Conservation (phyloP, 2,113 vertebrate species). For the Megaceryle torquata region DNA sequence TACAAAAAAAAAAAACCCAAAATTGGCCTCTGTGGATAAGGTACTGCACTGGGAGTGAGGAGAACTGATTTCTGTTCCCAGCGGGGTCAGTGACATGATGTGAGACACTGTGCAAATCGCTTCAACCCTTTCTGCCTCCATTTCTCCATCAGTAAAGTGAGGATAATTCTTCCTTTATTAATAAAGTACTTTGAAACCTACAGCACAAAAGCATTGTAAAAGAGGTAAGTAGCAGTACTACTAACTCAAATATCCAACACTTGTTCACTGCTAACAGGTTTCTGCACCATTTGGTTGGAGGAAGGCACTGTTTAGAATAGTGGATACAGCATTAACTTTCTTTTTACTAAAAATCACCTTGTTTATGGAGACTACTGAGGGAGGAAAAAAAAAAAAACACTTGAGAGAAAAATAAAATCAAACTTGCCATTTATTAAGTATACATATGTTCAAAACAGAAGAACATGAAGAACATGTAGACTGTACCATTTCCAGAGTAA, state of each 20-base stretch:
- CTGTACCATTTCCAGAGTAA: background rate
- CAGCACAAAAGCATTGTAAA: conserved; percentile 51
- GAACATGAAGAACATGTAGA: background rate
- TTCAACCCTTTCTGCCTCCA: conserved; percentile 61
- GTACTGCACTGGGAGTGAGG: conserved; percentile 56
- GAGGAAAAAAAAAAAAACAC: background rate
- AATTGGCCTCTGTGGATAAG: conserved; percentile 53
- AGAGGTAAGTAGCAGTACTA: conserved; percentile 53
- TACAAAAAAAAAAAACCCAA: conserved; percentile 11
- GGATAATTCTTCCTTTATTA: conserved; percentile 66
- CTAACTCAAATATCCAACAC: conserved; percentile 17
- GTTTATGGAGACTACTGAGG: background rate
- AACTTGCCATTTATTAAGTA: background rate
- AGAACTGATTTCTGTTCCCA: conserved; percentile 66
- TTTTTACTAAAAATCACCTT: background rate
- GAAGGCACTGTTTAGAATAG: background rate
- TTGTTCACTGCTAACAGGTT: conserved; percentile 7
- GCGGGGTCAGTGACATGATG: conserved; percentile 59
- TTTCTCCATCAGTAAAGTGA: conserved; percentile 64
- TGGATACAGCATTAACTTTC: background rate
- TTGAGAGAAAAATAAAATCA: background rate
- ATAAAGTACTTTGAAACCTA: conserved; percentile 65
- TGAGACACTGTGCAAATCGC: conserved; percentile 66
- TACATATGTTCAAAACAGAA: background rate
- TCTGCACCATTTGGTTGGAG: background rate